Evolutionary conservation across 2,888 invertebrate genomes (phyloP).

Genomic region (Lochmaea crataegi): DNA sequence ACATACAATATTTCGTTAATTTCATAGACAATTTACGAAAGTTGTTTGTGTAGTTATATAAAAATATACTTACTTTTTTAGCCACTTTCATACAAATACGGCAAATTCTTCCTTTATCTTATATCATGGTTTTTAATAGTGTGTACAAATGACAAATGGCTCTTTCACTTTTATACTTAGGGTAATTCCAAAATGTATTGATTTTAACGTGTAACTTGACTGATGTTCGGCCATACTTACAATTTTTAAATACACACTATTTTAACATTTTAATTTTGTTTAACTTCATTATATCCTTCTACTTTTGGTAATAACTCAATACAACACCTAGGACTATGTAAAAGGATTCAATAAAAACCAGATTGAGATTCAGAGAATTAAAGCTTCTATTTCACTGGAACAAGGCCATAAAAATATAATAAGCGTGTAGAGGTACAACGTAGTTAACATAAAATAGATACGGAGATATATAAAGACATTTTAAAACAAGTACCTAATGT

Average conservation of each 20-base stretch:
- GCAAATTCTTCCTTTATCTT: background rate
- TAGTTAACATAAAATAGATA: background rate
- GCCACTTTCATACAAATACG: background rate
- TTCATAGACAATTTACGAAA: background rate
- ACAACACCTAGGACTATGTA: background rate
- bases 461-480: background rate
- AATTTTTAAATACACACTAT: constrained; percentile 17
- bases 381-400: constrained; percentile 7
- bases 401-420: background rate
- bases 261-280: constrained; percentile 6
- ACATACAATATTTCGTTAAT: background rate
- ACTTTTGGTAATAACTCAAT: background rate
- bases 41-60: background rate
- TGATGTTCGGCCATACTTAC: constrained; percentile 5
- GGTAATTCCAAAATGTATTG: background rate
- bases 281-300: background rate
- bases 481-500: background rate
- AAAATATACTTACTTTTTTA: background rate
- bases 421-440: background rate
- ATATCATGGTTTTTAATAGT: constrained; percentile 9
- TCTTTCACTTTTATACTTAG: constrained; percentile 6
- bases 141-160: constrained; percentile 31
- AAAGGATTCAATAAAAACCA: constrained; percentile 5
- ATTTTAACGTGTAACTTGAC: constrained; percentile 1
- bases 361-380: constrained; percentile 3